These are phyloP conservation scores for Sminthurides aquaticus DNA, from an alignment of 2,888 invertebrate species.

Conservation along the genomic window DNA sequence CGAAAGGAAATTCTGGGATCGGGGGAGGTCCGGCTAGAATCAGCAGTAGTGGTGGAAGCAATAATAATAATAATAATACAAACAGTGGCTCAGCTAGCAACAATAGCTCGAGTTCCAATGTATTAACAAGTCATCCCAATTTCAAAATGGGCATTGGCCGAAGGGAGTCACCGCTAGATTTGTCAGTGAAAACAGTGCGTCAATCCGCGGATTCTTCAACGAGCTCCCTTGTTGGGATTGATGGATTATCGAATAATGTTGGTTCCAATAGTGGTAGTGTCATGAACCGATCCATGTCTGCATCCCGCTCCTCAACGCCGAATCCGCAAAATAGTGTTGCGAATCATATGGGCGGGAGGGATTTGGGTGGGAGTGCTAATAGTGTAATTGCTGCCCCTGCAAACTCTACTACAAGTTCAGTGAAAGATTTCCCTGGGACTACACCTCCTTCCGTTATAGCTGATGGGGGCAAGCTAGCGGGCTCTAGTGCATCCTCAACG, in stretches of 20 bases:
- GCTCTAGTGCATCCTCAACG: background rate
- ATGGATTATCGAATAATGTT: constrained; percentile 20
- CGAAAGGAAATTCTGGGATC: constrained; percentile 5
- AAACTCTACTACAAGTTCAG: constrained; percentile 34
- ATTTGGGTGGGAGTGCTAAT: constrained; percentile 29
- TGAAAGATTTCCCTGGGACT: constrained; percentile 8
- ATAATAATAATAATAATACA: background rate
- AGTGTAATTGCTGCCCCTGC: constrained; percentile 39
- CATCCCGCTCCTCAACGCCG: constrained; percentile 40
- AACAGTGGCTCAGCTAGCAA: constrained; percentile 12
- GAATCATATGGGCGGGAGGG: constrained; percentile 22
- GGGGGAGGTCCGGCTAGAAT: background rate
- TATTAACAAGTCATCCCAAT: constrained; percentile 6
- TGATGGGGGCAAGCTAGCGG: background rate
- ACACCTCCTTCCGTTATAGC: background rate
- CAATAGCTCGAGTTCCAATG: constrained; percentile 3
- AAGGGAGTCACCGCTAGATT: constrained; percentile 72
- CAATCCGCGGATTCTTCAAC: constrained; percentile 82
- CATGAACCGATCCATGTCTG: constrained; percentile 31
- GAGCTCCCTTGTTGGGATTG: constrained; percentile 43
- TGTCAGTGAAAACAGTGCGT: constrained; percentile 80
- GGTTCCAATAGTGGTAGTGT: constrained; percentile 13
- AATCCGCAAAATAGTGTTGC: constrained; percentile 13
- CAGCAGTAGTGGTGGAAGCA: background rate
- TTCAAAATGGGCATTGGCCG: constrained; percentile 25